A percentile compares a stretch with the other conserved stretches of the same genome.
Evolutionary conservation across 2,113 vertebrate species (phyloP).

Genomic region (Rhineura floridana): DNA sequence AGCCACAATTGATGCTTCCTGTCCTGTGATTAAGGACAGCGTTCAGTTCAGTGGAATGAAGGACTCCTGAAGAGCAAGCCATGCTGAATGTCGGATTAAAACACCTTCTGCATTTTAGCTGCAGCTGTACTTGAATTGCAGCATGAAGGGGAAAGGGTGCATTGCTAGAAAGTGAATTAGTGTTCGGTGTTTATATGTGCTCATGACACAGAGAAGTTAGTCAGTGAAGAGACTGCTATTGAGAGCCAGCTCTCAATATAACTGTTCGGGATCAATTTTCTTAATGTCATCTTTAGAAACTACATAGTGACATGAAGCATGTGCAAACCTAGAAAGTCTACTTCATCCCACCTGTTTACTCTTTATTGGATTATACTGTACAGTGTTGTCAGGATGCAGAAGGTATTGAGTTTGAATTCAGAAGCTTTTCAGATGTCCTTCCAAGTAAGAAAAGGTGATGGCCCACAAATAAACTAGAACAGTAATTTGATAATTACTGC

Average conservation of each 20-base stretch:
- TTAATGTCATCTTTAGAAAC: not conserved
- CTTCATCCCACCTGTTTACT: not conserved
- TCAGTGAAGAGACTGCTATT: not conserved
- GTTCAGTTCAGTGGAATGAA: not conserved
- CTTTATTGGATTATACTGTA: not conserved
- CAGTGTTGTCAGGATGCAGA: not conserved
- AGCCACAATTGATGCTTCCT: not conserved
- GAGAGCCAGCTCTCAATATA: not conserved
- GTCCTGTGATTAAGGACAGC: not conserved
- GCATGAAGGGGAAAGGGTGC: not conserved
- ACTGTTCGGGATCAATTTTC: not conserved
- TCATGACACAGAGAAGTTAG: not conserved
- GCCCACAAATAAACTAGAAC: not conserved
- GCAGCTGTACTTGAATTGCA: not conserved
- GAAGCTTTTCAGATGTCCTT: not conserved
- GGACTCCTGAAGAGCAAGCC: not conserved
- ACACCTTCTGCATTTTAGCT: not conserved
- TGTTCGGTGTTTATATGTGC: not conserved
- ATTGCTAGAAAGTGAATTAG: not conserved
- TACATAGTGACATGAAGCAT: not conserved
- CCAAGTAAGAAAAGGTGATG: not conserved
- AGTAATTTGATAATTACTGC: not conserved
- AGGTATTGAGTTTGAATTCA: not conserved
- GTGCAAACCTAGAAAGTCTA: not conserved
- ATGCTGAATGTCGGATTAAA: not conserved